A percentile compares a stretch with the other conserved stretches of the same genome.
phyloP scores from a whole-genome alignment of 2,888 invertebrate genomes.

The Zootermopsis nevadensis region DNA sequence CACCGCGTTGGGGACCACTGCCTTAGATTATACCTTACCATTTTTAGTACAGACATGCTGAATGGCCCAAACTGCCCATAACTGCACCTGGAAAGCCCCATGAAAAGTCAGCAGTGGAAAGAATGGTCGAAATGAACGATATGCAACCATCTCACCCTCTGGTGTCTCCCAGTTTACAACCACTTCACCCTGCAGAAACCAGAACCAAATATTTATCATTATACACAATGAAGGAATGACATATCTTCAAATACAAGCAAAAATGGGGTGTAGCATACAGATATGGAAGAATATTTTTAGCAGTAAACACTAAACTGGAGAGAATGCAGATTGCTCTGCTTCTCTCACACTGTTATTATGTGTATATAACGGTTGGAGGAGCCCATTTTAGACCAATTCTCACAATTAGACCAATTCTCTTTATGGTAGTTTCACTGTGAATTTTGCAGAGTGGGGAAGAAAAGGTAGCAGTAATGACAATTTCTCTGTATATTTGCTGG shows the following conservation, averaged over 20 bases:
- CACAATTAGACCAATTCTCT: no score
- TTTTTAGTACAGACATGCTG: slow-evolving; percentile 82
- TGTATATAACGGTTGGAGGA: no score
- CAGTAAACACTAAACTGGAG: no score
- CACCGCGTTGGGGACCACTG: no score
- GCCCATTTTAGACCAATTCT: no score
- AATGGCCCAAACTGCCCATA: slow-evolving; percentile 85
- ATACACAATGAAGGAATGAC: neutral
- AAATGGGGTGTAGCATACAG: neutral
- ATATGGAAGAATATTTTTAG: no score
- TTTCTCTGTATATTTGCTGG: no score
- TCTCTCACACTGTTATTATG: no score
- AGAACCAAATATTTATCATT: neutral
- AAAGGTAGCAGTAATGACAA: no score
- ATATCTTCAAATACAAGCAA: neutral
- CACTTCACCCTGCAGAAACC: slow-evolving; percentile 62
- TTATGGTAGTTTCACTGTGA: no score
- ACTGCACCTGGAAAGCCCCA: slow-evolving; percentile 73
- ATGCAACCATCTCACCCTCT: slow-evolving; percentile 80
- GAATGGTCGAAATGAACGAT: slow-evolving; percentile 78
- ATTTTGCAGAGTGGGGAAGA: no score
- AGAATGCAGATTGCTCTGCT: no score
- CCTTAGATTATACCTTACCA: slow-evolving; percentile 62
- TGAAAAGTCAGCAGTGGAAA: slow-evolving; percentile 71
- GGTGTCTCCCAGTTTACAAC: slow-evolving; percentile 75